Percentiles rank a stretch among this genome's conserved stretches.
phyloP scores from a whole-genome alignment of 1,140 invertebrate species.

The Zophobas atratus region DNA sequence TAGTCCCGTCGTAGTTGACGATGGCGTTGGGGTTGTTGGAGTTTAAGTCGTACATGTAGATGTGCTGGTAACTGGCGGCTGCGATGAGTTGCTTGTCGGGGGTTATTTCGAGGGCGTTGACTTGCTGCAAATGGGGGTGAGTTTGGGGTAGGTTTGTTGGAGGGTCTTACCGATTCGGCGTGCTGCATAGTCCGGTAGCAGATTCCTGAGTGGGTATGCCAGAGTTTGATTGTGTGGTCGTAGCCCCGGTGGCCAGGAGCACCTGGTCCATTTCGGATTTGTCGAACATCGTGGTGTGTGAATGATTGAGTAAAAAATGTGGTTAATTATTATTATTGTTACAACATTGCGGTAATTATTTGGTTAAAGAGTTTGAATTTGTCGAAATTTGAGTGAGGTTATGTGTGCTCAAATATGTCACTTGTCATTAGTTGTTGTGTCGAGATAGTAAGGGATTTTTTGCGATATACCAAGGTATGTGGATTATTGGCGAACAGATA shows the following conservation, averaged over 20 bases:
- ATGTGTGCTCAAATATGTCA: too few relatives aligned
- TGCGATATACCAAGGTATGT: too few relatives aligned
- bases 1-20: conserved; percentile 93
- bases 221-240: conserved; percentile 97
- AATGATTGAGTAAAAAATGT: too few relatives aligned
- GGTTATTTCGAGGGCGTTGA: conserved; percentile 96
- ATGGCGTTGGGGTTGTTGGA: conserved; percentile 90
- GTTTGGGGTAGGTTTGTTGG: conserved; percentile 1
- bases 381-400: too few relatives aligned
- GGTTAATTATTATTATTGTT: too few relatives aligned
- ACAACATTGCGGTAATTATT: too few relatives aligned
- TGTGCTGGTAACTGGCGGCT: conserved; percentile 96
- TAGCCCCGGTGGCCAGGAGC: conserved; percentile 94
- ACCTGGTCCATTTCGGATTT: conserved; percentile 72
- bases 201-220: conserved; percentile 95
- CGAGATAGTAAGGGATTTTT: too few relatives aligned
- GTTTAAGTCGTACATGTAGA: conserved; percentile 95
- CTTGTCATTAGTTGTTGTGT: too few relatives aligned
- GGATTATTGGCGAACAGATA: too few relatives aligned
- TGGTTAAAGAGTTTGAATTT: too few relatives aligned
- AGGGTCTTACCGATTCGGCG: conserved; percentile 85
- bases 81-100: conserved; percentile 93
- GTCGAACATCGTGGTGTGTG: too few relatives aligned
- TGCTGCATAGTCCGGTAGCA: conserved; percentile 93
- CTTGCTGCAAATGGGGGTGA: conserved; percentile 80